These are phyloP conservation scores for Beris chalybata DNA, from an alignment of 2,888 invertebrate genomes.

Conservation along the genomic window DNA sequence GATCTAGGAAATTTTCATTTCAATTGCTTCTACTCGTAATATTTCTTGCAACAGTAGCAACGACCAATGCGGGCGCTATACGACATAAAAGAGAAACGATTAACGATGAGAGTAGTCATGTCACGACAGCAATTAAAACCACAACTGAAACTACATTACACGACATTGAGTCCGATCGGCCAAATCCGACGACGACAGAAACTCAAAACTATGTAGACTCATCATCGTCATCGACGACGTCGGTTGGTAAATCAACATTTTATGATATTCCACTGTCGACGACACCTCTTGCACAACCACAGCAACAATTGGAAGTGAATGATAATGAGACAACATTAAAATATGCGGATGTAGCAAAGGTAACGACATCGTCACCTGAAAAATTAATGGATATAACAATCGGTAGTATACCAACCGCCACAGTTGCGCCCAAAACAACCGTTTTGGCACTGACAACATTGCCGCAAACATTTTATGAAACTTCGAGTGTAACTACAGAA, in stretches of 20 bases:
- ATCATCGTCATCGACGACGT: neutral
- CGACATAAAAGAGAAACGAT: constrained; percentile 15
- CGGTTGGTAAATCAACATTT: neutral
- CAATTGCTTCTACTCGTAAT: constrained; percentile 17
- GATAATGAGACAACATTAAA: constrained; percentile 4
- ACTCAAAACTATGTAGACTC: constrained; percentile 7
- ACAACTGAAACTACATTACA: neutral
- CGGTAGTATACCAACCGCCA: constrained; percentile 10
- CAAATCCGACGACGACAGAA: neutral
- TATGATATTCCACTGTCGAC: neutral
- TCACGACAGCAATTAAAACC: constrained; percentile 7
- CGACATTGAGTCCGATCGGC: neutral
- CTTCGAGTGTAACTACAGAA: neutral
- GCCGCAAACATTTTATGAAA: constrained; percentile 1
- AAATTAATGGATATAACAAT: constrained; percentile 8
- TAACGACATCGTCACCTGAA: neutral
- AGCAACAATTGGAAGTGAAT: constrained; percentile 1
- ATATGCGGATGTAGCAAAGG: constrained; percentile 16
- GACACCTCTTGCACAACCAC: constrained; percentile 3
- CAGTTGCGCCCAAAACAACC: constrained; percentile 6
- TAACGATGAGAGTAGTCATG: neutral
- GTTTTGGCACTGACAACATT: constrained; percentile 11
- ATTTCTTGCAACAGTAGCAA: constrained; percentile 17
- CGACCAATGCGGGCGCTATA: constrained; percentile 23
- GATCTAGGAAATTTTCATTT: constrained; percentile 26